Conservation (phyloP, 1,140 invertebrate genomes). For the Drosophila sechellia region DNA sequence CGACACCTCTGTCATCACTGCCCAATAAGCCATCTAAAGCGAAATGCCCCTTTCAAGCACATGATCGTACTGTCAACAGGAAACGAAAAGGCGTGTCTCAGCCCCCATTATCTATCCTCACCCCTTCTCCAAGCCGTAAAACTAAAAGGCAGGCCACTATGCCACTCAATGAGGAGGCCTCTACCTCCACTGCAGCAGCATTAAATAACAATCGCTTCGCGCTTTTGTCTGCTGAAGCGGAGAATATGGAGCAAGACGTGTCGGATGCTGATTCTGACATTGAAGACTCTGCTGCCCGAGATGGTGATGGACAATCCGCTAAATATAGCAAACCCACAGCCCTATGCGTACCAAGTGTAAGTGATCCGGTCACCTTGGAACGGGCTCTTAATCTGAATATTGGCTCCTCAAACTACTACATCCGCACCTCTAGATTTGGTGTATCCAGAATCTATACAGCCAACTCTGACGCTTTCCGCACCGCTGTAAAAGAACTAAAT, state of each 20-base stretch:
- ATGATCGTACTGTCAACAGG: too few relatives aligned
- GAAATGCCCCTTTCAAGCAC: too few relatives aligned
- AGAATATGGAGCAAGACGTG: constrained; percentile 4
- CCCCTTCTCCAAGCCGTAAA: too few relatives aligned
- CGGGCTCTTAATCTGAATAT: background rate
- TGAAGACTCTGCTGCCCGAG: background rate
- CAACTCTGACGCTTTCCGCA: constrained; percentile 20
- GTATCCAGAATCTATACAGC: constrained; percentile 21
- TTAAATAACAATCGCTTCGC: background rate
- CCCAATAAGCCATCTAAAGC: too few relatives aligned
- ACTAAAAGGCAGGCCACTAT: too few relatives aligned
- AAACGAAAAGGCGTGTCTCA: too few relatives aligned
- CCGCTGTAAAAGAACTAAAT: constrained; percentile 8
- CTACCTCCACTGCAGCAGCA: too few relatives aligned
- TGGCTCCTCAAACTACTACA: constrained; percentile 11
- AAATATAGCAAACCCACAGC: background rate
- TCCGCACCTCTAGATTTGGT: constrained; percentile 19
- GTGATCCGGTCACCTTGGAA: background rate
- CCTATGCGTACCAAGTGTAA: constrained; percentile 16
- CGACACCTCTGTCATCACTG: too few relatives aligned
- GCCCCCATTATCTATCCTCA: too few relatives aligned
- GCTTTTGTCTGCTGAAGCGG: constrained; percentile 3
- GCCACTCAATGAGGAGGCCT: too few relatives aligned
- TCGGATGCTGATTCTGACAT: background rate
- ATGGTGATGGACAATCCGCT: background rate